Percentiles rank a stretch among this genome's conserved stretches.
phyloP scores from a whole-genome alignment of 2,113 vertebrate genomes.

The Crotalus viridis region DNA sequence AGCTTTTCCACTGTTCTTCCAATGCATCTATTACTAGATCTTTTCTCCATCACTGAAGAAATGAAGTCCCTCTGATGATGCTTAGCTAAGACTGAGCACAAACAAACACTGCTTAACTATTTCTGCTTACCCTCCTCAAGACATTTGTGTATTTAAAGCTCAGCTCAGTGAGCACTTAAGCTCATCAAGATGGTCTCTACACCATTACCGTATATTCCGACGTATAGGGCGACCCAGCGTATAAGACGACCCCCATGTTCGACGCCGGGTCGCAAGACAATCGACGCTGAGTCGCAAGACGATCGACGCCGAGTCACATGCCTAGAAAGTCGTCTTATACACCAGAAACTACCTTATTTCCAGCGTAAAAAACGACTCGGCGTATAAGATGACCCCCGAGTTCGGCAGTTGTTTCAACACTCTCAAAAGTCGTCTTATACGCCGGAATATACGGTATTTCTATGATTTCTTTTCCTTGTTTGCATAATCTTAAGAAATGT shows the following conservation, averaged over 20 bases:
- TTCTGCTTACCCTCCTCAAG: background rate
- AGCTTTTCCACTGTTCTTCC: background rate
- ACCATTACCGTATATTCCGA: background rate
- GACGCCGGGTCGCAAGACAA: no score
- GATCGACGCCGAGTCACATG: no score
- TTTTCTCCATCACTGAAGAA: background rate
- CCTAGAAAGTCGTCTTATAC: no score
- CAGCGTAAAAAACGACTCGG: no score
- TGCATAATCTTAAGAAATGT: background rate
- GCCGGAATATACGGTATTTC: no score
- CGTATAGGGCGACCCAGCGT: no score
- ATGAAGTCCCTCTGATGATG: background rate
- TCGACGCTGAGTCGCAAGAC: no score
- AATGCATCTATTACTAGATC: background rate
- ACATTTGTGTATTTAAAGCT: background rate
- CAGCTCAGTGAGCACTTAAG: background rate
- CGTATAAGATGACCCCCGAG: no score
- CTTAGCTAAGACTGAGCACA: background rate
- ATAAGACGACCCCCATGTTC: no score
- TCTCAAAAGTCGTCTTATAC: no score
- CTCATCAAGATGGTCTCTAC: background rate
- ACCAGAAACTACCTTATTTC: no score
- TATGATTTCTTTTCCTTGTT: background rate
- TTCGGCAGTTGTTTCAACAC: no score
- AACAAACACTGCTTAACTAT: background rate